Conservation (phyloP, 2,888 invertebrate species). For the Ophonus ardosiacus region DNA sequence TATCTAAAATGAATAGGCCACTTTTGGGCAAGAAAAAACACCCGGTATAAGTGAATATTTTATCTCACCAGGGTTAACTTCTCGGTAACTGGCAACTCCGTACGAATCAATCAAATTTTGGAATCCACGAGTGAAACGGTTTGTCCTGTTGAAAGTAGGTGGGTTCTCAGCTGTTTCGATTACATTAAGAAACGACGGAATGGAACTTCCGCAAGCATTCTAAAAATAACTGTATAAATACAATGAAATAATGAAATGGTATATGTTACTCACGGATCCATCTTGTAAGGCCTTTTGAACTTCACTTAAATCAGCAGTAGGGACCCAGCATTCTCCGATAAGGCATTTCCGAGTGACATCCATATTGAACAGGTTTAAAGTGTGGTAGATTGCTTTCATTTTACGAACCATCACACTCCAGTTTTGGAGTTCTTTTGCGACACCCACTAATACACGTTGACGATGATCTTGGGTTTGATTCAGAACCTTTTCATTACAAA, state of each 20-base stretch:
- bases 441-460: conserved; percentile 89
- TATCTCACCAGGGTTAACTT: conserved; percentile 89
- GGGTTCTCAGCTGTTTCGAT: conserved; percentile 89
- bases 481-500: conserved; percentile 80
- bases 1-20: too few relatives aligned
- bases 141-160: conserved; percentile 94
- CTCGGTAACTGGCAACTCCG: conserved; percentile 94
- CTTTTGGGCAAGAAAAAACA: too few relatives aligned
- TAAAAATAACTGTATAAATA: conserved; percentile 70
- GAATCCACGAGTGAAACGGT: conserved; percentile 95
- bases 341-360: conserved; percentile 94
- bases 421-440: conserved; percentile 91
- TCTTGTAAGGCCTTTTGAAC: conserved; percentile 88
- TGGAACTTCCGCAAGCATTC: conserved; percentile 89
- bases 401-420: conserved; percentile 93
- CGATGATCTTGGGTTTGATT: conserved; percentile 94
- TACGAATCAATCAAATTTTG: conserved; percentile 96
- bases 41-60: background rate
- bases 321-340: conserved; percentile 94
- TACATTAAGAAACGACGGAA: conserved; percentile 94
- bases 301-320: conserved; percentile 82
- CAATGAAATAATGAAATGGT: conserved; percentile 31
- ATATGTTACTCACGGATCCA: conserved; percentile 83
- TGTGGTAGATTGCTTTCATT: conserved; percentile 96
- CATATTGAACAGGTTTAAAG: conserved; percentile 93